phyloP scores from a whole-genome alignment of 2,113 vertebrate species.

The Catharus minimus region DNA sequence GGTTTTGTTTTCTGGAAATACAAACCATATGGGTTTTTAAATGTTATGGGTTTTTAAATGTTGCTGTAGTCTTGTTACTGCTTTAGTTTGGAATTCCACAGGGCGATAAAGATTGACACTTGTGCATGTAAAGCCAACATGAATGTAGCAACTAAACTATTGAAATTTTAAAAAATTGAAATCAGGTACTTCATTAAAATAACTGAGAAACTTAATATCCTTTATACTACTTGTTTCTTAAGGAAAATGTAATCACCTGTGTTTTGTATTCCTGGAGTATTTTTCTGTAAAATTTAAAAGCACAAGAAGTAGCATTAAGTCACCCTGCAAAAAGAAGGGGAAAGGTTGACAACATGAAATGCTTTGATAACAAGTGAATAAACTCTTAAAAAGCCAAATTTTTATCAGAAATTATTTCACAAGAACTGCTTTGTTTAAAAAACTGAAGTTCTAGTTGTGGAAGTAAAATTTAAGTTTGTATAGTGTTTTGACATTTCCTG shows the following conservation, averaged over 20 bases:
- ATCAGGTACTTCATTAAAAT: background rate
- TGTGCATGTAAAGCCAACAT: background rate
- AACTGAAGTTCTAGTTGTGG: background rate
- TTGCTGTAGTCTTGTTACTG: background rate
- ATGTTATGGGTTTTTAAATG: background rate
- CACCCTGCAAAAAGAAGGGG: background rate
- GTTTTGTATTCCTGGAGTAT: background rate
- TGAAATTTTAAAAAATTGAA: background rate
- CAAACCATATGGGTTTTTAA: too few relatives aligned
- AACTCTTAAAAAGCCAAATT: background rate
- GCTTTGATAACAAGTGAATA: background rate
- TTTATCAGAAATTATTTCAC: background rate
- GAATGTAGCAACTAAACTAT: background rate
- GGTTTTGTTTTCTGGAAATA: background rate
- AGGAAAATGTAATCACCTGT: background rate
- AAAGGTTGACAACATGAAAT: background rate
- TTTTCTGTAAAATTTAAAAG: background rate
- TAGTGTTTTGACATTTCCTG: background rate
- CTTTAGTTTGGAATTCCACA: background rate
- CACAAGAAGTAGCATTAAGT: background rate
- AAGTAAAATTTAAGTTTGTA: background rate
- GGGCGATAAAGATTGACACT: background rate
- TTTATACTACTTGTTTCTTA: fast-evolving
- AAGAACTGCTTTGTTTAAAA: background rate
- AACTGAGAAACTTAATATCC: background rate